phyloP scores from a whole-genome alignment of 1,140 invertebrate species.

The Lucilia cuprina region DNA sequence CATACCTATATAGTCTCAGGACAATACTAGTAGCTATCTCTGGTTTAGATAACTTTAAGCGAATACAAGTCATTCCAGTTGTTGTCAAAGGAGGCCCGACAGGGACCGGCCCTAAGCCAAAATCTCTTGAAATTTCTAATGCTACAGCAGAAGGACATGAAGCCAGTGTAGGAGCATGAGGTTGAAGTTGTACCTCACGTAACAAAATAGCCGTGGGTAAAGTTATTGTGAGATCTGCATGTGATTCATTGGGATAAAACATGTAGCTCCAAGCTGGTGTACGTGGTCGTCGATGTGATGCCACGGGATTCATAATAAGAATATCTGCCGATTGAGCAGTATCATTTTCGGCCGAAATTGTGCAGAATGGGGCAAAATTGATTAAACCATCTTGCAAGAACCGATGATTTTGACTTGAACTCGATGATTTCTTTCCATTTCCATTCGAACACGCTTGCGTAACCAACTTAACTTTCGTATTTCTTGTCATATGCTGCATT shows the following conservation, averaged over 20 bases:
- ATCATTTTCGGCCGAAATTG: conserved; percentile 81
- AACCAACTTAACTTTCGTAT: conserved; percentile 53
- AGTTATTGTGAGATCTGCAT: conserved; percentile 85
- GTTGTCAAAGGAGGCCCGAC: conserved; percentile 75
- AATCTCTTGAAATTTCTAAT: conserved; percentile 74
- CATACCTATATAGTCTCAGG: conserved; percentile 63
- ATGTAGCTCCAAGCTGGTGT: conserved; percentile 92
- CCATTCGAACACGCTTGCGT: conserved; percentile 47
- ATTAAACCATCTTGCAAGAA: conserved; percentile 72
- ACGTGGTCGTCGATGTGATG: conserved; percentile 80
- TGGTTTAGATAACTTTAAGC: conserved; percentile 79
- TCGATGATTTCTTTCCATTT: conserved; percentile 39
- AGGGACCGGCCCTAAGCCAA: conserved; percentile 67
- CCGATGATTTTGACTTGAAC: conserved; percentile 42
- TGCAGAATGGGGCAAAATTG: conserved; percentile 88
- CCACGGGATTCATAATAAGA: conserved; percentile 77
- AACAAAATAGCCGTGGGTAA: conserved; percentile 88
- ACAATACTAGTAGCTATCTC: conserved; percentile 77
- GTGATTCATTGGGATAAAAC: conserved; percentile 89
- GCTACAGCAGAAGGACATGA: conserved; percentile 91
- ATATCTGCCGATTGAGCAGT: conserved; percentile 88
- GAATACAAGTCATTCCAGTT: conserved; percentile 85
- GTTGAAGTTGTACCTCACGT: conserved; percentile 88
- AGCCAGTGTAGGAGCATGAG: conserved; percentile 83
- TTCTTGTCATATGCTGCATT: conserved; percentile 72